phyloP scores from a whole-genome alignment of 2,113 vertebrate species.

The Pituophis catenifer region DNA sequence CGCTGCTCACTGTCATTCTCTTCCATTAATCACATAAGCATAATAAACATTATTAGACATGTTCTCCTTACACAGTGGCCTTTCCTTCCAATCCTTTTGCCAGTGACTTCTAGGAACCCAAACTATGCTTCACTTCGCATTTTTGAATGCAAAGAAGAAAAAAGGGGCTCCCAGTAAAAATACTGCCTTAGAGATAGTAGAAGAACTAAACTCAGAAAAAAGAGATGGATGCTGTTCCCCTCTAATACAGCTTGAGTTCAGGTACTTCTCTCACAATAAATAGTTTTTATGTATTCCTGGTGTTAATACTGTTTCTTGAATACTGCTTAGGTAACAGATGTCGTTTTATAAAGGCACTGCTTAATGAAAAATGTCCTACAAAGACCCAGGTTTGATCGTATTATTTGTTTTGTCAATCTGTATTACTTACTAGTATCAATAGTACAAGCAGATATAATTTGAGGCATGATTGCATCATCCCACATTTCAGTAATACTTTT shows the following conservation, averaged over 20 bases:
- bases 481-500: neutral
- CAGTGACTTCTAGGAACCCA: conserved; percentile 31
- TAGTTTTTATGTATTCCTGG: conserved; percentile 35
- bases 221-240: conserved; percentile 50
- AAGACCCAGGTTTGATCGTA: conserved; percentile 48
- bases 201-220: conserved; percentile 32
- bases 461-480: neutral
- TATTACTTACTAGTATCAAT: conserved; percentile 41
- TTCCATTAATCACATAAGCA: conserved; percentile 42
- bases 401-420: conserved; percentile 39
- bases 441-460: conserved; percentile 27
- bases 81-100: conserved; percentile 43
- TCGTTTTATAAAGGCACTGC: conserved; percentile 61
- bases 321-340: conserved; percentile 58
- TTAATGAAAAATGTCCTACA: conserved; percentile 64
- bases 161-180: conserved; percentile 10
- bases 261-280: conserved; percentile 48
- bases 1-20: neutral
- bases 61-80: conserved; percentile 35
- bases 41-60: conserved; percentile 41
- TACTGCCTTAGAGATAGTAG: conserved; percentile 26
- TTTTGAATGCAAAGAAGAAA: conserved; percentile 33
- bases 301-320: conserved; percentile 58
- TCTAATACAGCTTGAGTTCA: conserved; percentile 39
- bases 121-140: conserved; percentile 19